phyloP scores from a whole-genome alignment of 2,113 vertebrate genomes.

The Sardina pilchardus region DNA sequence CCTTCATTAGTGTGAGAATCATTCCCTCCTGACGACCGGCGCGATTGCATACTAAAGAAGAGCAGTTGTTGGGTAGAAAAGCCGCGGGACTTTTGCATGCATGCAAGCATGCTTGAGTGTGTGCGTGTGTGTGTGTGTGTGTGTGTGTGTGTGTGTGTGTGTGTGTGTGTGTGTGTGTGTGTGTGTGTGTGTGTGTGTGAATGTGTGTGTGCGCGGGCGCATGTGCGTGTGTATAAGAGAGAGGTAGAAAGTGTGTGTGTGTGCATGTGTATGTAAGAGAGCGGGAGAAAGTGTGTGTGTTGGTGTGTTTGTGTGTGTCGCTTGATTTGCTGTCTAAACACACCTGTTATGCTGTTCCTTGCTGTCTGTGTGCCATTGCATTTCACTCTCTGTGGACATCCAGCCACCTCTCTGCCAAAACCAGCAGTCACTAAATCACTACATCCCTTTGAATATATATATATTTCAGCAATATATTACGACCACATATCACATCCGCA shows the following conservation, averaged over 20 bases:
- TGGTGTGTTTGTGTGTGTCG: not conserved
- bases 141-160: not conserved
- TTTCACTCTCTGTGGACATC: not conserved
- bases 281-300: not conserved
- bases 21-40: conserved; percentile 80
- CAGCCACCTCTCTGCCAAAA: not conserved
- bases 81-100: conserved; percentile 32
- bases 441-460: not conserved
- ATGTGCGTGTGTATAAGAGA: not conserved
- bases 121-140: conserved; percentile 35
- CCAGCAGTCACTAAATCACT: not conserved
- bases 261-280: not conserved
- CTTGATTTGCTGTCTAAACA: conserved; percentile 16
- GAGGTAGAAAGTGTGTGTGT: not conserved
- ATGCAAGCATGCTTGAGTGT: conserved; percentile 44
- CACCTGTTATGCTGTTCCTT: conserved; percentile 10
- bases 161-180: not conserved
- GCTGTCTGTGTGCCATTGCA: not conserved
- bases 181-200: not conserved
- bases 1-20: conserved; percentile 83
- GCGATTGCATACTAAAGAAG: conserved; percentile 82
- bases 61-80: conserved; percentile 80
- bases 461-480: not conserved
- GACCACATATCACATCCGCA: not conserved
- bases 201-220: conserved; percentile 27